phyloP scores from a whole-genome alignment of 2,888 invertebrate genomes.

The Chirona hameri region DNA sequence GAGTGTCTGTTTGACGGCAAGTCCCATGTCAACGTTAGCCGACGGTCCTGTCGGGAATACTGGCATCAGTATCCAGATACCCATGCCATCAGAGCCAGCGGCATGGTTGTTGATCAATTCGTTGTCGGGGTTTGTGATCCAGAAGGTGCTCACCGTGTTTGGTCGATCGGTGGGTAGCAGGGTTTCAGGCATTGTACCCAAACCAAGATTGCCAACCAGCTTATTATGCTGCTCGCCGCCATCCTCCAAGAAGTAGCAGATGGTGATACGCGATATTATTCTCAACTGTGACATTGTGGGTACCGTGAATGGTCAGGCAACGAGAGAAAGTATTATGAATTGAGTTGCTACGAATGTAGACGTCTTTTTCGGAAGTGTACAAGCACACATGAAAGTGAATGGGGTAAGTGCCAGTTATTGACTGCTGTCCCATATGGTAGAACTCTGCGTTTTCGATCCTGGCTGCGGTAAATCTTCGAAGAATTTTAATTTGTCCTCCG shows the following conservation, averaged over 20 bases:
- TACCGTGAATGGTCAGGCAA: background rate
- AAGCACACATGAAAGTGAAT: constrained; percentile 2
- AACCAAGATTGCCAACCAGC: background rate
- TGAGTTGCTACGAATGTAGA: background rate
- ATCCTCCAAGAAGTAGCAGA: background rate
- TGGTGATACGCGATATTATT: background rate
- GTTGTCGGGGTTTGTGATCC: background rate
- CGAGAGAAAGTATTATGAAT: background rate
- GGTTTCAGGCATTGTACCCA: background rate
- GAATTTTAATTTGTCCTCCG: background rate
- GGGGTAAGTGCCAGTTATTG: background rate
- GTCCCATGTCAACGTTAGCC: background rate
- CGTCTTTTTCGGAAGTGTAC: background rate
- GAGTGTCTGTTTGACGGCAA: background rate
- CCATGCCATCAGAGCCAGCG: background rate
- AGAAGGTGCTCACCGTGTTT: background rate
- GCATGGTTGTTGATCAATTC: background rate
- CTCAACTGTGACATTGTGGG: background rate
- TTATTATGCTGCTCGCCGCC: background rate
- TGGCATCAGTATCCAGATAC: background rate
- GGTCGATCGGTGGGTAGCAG: background rate
- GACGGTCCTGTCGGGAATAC: background rate
- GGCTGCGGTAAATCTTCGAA: background rate
- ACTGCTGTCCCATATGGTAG: background rate
- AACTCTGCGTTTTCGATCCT: background rate